Evolutionary conservation across 2,888 invertebrate species (phyloP).

Genomic region (Priocnemis perturbator): DNA sequence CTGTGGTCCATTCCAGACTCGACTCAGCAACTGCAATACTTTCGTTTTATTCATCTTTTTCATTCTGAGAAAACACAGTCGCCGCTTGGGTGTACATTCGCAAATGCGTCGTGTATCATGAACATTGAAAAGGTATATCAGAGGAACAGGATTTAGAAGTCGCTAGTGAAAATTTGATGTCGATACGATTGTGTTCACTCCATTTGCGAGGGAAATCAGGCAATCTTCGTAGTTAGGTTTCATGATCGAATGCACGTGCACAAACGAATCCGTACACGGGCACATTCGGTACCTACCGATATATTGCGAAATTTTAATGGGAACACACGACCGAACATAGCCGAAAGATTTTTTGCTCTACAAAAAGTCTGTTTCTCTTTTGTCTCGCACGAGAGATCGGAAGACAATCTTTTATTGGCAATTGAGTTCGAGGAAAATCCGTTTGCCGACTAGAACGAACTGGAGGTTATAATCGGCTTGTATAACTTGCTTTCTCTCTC

Average conservation of each 20-base stretch:
- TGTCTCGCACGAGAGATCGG: background rate
- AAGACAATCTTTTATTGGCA: no score
- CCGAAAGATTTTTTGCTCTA: slow-evolving; percentile 22
- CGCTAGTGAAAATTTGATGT: background rate
- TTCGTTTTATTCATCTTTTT: slow-evolving; percentile 66
- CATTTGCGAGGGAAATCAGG: background rate
- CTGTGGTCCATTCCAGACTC: slow-evolving; percentile 71
- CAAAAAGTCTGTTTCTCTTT: background rate
- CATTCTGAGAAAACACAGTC: slow-evolving; percentile 35
- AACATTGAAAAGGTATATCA: slow-evolving; percentile 3
- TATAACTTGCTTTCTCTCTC: no score
- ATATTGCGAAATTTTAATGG: slow-evolving; percentile 64
- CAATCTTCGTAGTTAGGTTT: no score
- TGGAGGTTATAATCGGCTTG: no score
- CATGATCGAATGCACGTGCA: background rate
- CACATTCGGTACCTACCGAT: slow-evolving; percentile 61
- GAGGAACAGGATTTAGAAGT: slow-evolving; percentile 2
- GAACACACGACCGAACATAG: slow-evolving; percentile 64
- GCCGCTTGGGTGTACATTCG: background rate
- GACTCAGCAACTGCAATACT: slow-evolving; percentile 72
- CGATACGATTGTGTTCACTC: background rate
- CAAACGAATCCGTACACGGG: background rate
- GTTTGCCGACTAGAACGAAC: no score
- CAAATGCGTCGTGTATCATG: background rate
- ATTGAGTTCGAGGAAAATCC: no score